Percentiles rank a stretch among this genome's conserved stretches.
These are phyloP conservation scores for Archilochus colubris DNA, from an alignment of 2,113 vertebrate species.

Conservation along the genomic window DNA sequence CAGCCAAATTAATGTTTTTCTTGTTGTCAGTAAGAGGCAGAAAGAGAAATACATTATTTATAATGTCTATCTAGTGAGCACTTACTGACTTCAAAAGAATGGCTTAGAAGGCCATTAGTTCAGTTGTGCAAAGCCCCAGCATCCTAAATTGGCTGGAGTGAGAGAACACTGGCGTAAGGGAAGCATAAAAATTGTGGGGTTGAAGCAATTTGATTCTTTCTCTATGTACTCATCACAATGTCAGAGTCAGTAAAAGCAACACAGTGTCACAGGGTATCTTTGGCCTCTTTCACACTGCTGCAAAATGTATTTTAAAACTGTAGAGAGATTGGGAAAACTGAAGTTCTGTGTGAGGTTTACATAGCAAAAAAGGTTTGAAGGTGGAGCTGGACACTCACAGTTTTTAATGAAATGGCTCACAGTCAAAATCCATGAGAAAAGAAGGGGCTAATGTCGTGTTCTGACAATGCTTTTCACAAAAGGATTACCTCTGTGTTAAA, in stretches of 20 bases:
- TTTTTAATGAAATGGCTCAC: neutral
- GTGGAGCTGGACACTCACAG: neutral
- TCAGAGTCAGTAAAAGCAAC: slow-evolving; percentile 10
- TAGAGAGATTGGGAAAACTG: neutral
- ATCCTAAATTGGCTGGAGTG: slow-evolving; percentile 43
- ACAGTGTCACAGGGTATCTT: slow-evolving; percentile 23
- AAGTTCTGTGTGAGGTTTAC: neutral
- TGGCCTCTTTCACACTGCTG: slow-evolving; percentile 31
- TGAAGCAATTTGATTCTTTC: slow-evolving; percentile 52
- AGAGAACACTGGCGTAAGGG: slow-evolving; percentile 14
- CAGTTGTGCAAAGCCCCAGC: neutral
- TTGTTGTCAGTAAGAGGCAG: slow-evolving; percentile 63
- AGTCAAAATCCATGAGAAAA: neutral
- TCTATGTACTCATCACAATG: slow-evolving; percentile 5
- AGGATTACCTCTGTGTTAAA: neutral
- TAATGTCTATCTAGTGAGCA: slow-evolving; percentile 47
- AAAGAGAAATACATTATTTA: slow-evolving; percentile 61
- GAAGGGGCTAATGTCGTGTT: neutral
- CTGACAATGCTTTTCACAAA: neutral
- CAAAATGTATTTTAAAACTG: neutral
- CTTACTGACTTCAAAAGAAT: slow-evolving; percentile 53
- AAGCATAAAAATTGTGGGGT: slow-evolving; percentile 16
- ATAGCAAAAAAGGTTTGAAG: neutral
- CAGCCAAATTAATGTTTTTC: slow-evolving; percentile 63
- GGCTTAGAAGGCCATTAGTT: slow-evolving; percentile 51